Percentiles rank a stretch among this genome's conserved stretches.
Conservation (phyloP, 1,140 invertebrate species). For the Drosophila dunni region DNA sequence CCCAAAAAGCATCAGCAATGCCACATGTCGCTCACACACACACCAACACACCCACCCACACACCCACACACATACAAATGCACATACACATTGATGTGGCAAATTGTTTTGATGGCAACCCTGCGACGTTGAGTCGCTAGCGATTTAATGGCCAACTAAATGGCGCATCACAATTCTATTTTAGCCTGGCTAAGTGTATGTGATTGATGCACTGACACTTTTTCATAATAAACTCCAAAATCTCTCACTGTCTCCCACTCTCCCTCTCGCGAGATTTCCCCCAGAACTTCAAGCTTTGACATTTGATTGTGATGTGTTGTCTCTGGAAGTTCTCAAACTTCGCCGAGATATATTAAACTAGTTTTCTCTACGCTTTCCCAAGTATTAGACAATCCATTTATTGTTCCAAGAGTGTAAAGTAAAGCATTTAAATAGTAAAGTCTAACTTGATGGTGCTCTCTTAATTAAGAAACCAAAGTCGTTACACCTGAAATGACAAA, state of each 20-base stretch:
- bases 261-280: too few relatives aligned
- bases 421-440: too few relatives aligned
- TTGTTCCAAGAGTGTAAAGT: too few relatives aligned
- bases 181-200: slow-evolving; percentile 29
- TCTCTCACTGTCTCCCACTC: background rate
- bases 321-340: too few relatives aligned
- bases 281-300: too few relatives aligned
- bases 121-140: background rate
- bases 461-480: background rate
- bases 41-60: slow-evolving; percentile 7
- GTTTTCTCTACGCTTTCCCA: too few relatives aligned
- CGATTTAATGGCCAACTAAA: slow-evolving; percentile 62
- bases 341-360: too few relatives aligned
- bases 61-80: background rate
- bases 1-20: slow-evolving; percentile 23
- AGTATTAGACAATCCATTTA: too few relatives aligned
- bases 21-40: slow-evolving; percentile 22
- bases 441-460: too few relatives aligned
- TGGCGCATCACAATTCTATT: slow-evolving; percentile 36
- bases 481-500: background rate
- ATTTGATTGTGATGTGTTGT: too few relatives aligned
- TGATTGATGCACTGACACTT: slow-evolving; percentile 65
- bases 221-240: slow-evolving; percentile 15
- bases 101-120: slow-evolving; percentile 50
- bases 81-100: background rate